Percentiles rank a stretch among this genome's conserved stretches.
These are phyloP conservation scores for Euschistus heros DNA, from an alignment of 1,140 invertebrate species.

Conservation along the genomic window DNA sequence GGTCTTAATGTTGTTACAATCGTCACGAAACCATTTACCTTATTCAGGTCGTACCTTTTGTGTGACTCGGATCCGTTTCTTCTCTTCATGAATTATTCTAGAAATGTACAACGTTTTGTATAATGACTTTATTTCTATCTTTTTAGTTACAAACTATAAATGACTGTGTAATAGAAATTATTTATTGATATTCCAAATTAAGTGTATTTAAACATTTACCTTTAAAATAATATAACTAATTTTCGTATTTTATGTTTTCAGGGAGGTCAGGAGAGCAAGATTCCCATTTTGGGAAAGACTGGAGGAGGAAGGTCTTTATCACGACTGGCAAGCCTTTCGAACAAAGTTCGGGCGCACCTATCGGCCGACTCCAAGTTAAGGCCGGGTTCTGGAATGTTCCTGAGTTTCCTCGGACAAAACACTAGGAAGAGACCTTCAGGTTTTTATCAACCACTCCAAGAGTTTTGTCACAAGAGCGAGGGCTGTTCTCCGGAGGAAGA, in stretches of 20 bases:
- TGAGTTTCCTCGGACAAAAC: constrained; percentile 27
- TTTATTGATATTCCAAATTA: no score
- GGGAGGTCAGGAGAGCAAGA: constrained; percentile 34
- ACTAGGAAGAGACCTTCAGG: constrained; percentile 24
- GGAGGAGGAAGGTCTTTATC: constrained; percentile 27
- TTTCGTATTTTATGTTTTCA: constrained; percentile 30
- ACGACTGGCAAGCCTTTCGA: constrained; percentile 30
- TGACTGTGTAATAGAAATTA: no score
- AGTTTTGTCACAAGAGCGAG: constrained; percentile 18
- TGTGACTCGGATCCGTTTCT: no score
- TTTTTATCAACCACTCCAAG: constrained; percentile 26
- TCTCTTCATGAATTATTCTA: no score
- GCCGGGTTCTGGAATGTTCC: constrained; percentile 24
- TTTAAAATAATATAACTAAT: no score
- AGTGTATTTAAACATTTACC: no score
- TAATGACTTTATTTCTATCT: no score
- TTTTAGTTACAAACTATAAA: no score
- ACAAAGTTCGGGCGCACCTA: constrained; percentile 31
- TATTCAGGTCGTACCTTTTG: no score
- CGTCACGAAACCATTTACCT: no score
- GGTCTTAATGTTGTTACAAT: no score
- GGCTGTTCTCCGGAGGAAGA: constrained; percentile 13
- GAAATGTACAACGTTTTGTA: no score
- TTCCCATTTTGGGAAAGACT: constrained; percentile 32
- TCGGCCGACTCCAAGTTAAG: constrained; percentile 25